Conservation (phyloP, 1,140 invertebrate species). For the Vanessa atalanta region DNA sequence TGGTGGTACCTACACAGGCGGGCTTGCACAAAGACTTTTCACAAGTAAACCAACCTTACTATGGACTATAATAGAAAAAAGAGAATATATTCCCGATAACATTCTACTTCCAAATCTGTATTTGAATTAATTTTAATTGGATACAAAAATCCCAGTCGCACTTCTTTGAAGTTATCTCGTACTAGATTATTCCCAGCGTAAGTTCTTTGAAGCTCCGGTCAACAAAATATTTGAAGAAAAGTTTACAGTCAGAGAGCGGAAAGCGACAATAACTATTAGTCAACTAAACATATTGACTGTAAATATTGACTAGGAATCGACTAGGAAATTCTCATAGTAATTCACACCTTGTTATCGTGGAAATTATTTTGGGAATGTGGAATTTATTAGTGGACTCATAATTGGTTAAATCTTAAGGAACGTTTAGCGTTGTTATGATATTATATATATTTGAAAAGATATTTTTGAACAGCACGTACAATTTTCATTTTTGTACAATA, state of each 20-base stretch:
- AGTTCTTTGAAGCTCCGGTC: background rate
- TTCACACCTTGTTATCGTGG: conserved; percentile 14
- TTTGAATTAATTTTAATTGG: too few species aligned
- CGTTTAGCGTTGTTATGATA: background rate
- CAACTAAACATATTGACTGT: conserved; percentile 35
- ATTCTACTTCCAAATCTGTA: too few species aligned
- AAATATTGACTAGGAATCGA: conserved; percentile 43
- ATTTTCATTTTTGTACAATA: too few species aligned
- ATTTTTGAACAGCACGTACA: too few species aligned
- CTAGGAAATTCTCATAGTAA: conserved; percentile 4
- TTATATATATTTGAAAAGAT: too few species aligned
- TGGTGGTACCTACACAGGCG: too few species aligned
- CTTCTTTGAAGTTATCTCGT: background rate
- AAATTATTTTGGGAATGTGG: background rate
- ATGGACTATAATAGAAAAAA: too few species aligned
- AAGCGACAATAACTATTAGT: conserved; percentile 47
- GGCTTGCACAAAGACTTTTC: too few species aligned
- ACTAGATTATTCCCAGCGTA: background rate
- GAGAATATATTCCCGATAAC: too few species aligned
- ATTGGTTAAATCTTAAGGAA: background rate
- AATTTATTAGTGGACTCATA: background rate
- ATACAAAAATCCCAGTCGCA: too few species aligned
- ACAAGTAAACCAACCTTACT: too few species aligned
- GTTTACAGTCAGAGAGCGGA: conserved; percentile 23
- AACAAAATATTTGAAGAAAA: conserved; percentile 8